Evolutionary conservation across 1,140 invertebrate species (phyloP), one percentile per base, ranked within the genome.

Genomic region (Sipha flava): DNA sequence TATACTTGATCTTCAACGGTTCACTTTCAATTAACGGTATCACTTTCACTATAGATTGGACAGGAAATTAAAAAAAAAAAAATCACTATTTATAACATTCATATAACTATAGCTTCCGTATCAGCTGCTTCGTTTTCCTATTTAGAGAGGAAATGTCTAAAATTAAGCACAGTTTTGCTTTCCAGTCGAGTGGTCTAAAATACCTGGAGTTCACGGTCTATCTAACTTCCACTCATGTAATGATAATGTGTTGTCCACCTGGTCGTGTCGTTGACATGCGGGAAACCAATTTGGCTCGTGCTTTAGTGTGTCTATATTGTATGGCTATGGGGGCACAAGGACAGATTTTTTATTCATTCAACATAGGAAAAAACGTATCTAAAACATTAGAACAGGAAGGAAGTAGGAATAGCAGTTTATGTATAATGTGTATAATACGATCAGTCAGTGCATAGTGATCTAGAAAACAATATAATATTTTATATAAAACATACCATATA

Each of bases 131-230:
- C 10, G 62, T 64, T 64, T 64, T 43, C 14, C 21, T 6, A 12
- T 29, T 18, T 6, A 29, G 64, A 70, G 66, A 70, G 40, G 66
- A 47, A 70, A 43, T 47, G 43, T 37, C 40, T 37, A 26, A 47
- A 45, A 70, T 47, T 43, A 45, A 26, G 40, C 40, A 26, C 23
- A 9, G n/a, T 64, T 23, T 68, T 68, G 23, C n/a, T 73, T 73
- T 73, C 70, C 70, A 73, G 23, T 73, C 45, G 70, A 49, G 10
- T 18, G 47, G 45, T 52, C 70, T n/a, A 49, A 21, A 29, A 34
- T 18, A 73, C 45, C 29, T 34, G 26, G 18, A 73, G 21, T 73
- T 73, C n/a, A 73, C 31, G 70, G 70, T 73, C 70, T 54, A 54
- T 37, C 4, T 49, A 37, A 54, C 29, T 2, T 31, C n/a, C 31